Percentiles rank a stretch among this genome's conserved stretches.
These are phyloP conservation scores for Willowsia nigromaculata DNA, from an alignment of 2,888 invertebrate species.

Conservation along the genomic window DNA sequence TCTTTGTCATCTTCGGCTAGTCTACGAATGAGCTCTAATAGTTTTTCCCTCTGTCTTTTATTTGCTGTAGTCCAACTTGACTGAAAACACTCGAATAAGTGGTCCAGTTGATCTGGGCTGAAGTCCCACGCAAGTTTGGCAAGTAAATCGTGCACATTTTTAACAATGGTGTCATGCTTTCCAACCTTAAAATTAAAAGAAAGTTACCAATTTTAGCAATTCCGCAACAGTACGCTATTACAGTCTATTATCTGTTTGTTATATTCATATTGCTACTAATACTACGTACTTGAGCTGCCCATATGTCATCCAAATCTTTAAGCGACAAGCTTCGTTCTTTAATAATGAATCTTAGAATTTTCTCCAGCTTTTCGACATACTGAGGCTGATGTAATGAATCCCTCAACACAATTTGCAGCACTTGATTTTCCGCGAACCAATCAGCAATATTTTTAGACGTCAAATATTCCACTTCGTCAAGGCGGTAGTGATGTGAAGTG, in stretches of 20 bases:
- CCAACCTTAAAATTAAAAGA: slow-evolving; percentile 84
- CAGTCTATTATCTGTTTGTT: not conserved
- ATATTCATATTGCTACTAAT: too few relatives aligned
- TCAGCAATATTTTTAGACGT: slow-evolving; percentile 96
- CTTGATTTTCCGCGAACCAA: slow-evolving; percentile 98
- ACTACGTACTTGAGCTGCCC: slow-evolving; percentile 90
- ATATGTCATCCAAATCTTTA: slow-evolving; percentile 95
- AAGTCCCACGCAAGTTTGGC: slow-evolving; percentile 99
- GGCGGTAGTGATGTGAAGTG: slow-evolving; percentile 86
- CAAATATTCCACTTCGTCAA: slow-evolving; percentile 93
- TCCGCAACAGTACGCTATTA: not conserved
- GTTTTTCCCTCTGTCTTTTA: slow-evolving; percentile 96
- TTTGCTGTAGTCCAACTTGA: slow-evolving; percentile 96
- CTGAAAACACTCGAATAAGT: slow-evolving; percentile 94
- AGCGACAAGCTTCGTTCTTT: slow-evolving; percentile 94
- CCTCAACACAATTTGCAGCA: slow-evolving; percentile 95
- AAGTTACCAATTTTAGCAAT: not conserved
- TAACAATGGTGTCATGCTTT: slow-evolving; percentile 98
- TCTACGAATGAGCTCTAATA: slow-evolving; percentile 95
- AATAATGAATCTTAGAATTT: slow-evolving; percentile 97
- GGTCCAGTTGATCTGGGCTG: slow-evolving; percentile 97
- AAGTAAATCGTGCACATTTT: slow-evolving; percentile 96
- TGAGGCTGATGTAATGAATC: slow-evolving; percentile 98
- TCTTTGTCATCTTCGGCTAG: slow-evolving; percentile 99
- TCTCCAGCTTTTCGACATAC: slow-evolving; percentile 98